A percentile compares a stretch with the other conserved stretches of the same genome.
Conservation (phyloP, 1,140 invertebrate genomes). For the Acyrthosiphon pisum region DNA sequence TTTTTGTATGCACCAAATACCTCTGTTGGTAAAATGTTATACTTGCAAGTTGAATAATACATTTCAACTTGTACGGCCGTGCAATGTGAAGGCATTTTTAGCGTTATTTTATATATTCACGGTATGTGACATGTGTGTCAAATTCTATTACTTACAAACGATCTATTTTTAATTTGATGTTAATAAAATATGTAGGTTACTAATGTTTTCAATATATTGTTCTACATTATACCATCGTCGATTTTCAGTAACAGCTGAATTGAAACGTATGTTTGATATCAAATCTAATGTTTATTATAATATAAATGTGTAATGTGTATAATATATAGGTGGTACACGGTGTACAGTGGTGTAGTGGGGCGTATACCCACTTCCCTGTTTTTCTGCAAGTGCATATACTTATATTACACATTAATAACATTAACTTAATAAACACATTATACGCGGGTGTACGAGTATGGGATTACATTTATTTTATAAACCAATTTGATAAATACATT, state of each 20-base stretch:
- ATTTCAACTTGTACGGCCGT: neutral
- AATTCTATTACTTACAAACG: neutral
- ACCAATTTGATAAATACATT: too few relatives aligned
- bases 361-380: too few relatives aligned
- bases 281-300: neutral
- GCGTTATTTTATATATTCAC: neutral
- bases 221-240: neutral
- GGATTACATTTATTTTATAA: too few relatives aligned
- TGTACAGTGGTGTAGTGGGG: too few relatives aligned
- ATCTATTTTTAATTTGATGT: conserved; percentile 12
- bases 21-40: neutral
- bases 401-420: too few relatives aligned
- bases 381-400: too few relatives aligned
- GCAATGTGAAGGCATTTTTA: neutral
- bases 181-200: neutral
- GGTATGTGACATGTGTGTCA: neutral
- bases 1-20: neutral
- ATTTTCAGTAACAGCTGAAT: neutral
- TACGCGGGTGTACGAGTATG: too few relatives aligned
- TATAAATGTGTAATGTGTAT: neutral
- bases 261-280: neutral
- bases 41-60: neutral
- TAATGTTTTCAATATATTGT: neutral
- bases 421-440: too few relatives aligned
- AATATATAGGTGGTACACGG: neutral